Percentiles rank a stretch among this genome's conserved stretches.
These are phyloP conservation scores for Orgyia antiqua DNA, from an alignment of 2,888 invertebrate genomes.

Conservation along the genomic window DNA sequence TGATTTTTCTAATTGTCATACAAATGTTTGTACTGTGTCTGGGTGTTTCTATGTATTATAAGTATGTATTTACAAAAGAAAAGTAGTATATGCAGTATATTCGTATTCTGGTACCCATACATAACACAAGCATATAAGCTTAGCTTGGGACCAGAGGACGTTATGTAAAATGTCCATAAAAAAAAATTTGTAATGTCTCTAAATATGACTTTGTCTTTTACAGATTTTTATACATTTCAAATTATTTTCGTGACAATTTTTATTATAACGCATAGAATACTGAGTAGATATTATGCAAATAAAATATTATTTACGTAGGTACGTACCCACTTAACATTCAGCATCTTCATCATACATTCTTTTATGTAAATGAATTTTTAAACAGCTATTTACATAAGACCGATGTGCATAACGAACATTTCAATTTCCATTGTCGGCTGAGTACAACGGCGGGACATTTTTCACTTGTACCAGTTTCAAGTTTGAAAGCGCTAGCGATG, in stretches of 20 bases:
- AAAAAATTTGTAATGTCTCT: no score
- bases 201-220: no score
- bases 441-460: constrained; percentile 41
- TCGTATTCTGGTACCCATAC: no score
- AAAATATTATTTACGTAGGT: background rate
- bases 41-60: no score
- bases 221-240: no score
- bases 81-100: no score
- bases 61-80: no score
- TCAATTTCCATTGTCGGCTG: constrained; percentile 35
- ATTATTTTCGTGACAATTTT: background rate
- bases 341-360: constrained; percentile 5
- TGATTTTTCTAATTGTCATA: no score
- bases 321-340: background rate
- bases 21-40: no score
- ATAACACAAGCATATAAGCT: no score
- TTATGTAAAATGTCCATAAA: no score
- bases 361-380: constrained; percentile 18
- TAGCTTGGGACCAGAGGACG: no score
- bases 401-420: constrained; percentile 25
- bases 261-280: background rate
- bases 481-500: constrained; percentile 41
- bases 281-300: background rate
- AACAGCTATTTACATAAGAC: constrained; percentile 22
- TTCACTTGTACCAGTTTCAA: constrained; percentile 42